A percentile compares a stretch with the other conserved stretches of the same genome.
Conservation (phyloP, 2,888 invertebrate species). For the Drosophila mettleri region DNA sequence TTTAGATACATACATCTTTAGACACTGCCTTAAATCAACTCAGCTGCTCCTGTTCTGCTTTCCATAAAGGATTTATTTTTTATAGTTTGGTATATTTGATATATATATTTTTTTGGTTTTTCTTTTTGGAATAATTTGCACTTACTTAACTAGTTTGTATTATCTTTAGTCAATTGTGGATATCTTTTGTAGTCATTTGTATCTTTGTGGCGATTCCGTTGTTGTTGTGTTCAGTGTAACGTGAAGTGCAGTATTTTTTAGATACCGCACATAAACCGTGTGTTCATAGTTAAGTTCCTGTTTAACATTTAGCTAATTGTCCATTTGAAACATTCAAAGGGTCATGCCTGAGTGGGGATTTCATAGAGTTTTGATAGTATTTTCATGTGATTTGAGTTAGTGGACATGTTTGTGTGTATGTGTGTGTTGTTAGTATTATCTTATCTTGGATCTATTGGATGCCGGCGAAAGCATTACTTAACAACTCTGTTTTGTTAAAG, state of each 20-base stretch:
- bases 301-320: conserved; percentile 56
- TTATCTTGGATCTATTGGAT: conserved; percentile 12
- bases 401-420: conserved; percentile 20
- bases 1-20: conserved; percentile 20
- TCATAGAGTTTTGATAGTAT: conserved; percentile 30
- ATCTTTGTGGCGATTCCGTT: conserved; percentile 61
- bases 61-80: conserved; percentile 8
- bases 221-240: conserved; percentile 62
- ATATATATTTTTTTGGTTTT: conserved; percentile 8
- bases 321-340: conserved; percentile 67
- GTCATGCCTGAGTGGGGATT: conserved; percentile 71
- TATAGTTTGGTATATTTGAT: conserved; percentile 12
- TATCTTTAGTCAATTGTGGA: conserved; percentile 24
- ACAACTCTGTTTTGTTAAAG: conserved; percentile 27
- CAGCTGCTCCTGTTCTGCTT: not conserved
- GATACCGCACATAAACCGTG: conserved; percentile 39
- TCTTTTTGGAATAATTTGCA: conserved; percentile 50
- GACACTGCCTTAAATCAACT: conserved; percentile 16
- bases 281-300: conserved; percentile 38
- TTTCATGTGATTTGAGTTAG: conserved; percentile 25
- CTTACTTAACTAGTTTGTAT: conserved; percentile 48
- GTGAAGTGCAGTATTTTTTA: conserved; percentile 48
- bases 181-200: conserved; percentile 57
- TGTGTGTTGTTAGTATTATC: conserved; percentile 6
- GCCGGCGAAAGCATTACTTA: conserved; percentile 29